Conservation (phyloP, 64 coral and sea anemone species). For the Acropora tenuis region DNA sequence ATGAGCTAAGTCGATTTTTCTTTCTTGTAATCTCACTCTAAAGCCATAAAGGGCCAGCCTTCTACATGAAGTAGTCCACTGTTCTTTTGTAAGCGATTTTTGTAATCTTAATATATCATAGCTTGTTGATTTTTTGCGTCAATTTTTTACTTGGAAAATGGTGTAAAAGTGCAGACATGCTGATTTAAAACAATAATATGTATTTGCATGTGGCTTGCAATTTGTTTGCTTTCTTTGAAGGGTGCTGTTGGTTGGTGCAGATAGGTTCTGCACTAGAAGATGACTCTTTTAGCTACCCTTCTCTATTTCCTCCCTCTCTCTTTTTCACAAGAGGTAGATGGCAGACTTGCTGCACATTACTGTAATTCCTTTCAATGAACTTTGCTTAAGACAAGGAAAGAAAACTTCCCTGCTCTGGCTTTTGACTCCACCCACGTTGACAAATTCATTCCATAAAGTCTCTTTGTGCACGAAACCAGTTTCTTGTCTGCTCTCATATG, state of each 20-base stretch:
- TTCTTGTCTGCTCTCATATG: conserved; percentile 13
- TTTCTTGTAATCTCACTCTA: neutral
- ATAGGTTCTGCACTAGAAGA: too few species aligned
- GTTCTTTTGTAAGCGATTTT: too few species aligned
- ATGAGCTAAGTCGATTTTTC: neutral
- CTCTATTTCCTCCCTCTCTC: too few species aligned
- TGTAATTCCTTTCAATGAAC: conserved; percentile 7
- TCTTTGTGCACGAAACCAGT: conserved; percentile 4
- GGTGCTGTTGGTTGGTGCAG: too few species aligned
- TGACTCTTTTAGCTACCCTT: too few species aligned
- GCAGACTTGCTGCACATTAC: conserved; percentile 5
- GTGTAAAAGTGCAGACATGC: too few species aligned
- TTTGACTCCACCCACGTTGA: neutral
- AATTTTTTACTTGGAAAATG: too few species aligned
- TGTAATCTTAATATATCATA: too few species aligned
- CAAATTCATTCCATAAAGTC: conserved; percentile 1
- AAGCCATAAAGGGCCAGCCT: neutral
- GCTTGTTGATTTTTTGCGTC: too few species aligned
- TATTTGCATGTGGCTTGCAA: too few species aligned
- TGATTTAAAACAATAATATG: too few species aligned
- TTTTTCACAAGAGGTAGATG: conserved; percentile 40
- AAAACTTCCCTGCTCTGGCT: neutral
- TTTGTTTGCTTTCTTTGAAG: too few species aligned
- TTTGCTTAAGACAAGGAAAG: conserved; percentile 1
- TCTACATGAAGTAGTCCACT: neutral